Percentiles rank a stretch among this genome's conserved stretches.
Evolutionary conservation across 2,113 vertebrate species (phyloP).

Genomic region (Cricetomys ansorgei): DNA sequence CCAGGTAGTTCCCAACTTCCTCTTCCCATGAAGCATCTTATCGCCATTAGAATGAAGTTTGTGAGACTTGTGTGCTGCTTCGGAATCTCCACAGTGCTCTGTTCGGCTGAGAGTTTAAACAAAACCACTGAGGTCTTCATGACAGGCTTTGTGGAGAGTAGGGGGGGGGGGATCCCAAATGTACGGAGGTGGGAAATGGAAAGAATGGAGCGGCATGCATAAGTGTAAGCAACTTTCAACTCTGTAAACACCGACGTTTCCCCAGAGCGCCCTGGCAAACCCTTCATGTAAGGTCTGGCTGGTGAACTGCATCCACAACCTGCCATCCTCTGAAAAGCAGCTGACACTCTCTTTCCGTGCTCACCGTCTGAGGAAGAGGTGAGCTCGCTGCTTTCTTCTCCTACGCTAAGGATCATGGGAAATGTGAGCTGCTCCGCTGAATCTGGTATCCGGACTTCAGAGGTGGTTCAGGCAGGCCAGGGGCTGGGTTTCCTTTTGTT

Average conservation of each 20-base stretch:
- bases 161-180: neutral
- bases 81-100: constrained; percentile 40
- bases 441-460: constrained; percentile 71
- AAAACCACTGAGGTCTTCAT: neutral
- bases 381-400: constrained; percentile 75
- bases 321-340: constrained; percentile 57
- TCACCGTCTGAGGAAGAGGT: constrained; percentile 68
- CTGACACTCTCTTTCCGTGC: neutral
- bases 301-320: neutral
- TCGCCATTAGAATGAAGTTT: neutral
- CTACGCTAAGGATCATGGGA: constrained; percentile 78
- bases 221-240: neutral
- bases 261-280: neutral
- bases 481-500: neutral
- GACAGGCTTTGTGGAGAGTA: neutral
- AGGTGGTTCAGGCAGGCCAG: constrained; percentile 49
- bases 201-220: neutral
- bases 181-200: neutral
- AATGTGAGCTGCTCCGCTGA: constrained; percentile 63
- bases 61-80: neutral
- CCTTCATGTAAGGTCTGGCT: neutral
- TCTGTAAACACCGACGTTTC: neutral
- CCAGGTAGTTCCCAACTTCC: neutral
- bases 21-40: constrained; percentile 27
- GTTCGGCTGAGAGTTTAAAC: neutral